Percentiles rank a stretch among this genome's conserved stretches.
These are phyloP conservation scores for Alethe diademata DNA, from an alignment of 2,113 vertebrate genomes.

Conservation along the genomic window DNA sequence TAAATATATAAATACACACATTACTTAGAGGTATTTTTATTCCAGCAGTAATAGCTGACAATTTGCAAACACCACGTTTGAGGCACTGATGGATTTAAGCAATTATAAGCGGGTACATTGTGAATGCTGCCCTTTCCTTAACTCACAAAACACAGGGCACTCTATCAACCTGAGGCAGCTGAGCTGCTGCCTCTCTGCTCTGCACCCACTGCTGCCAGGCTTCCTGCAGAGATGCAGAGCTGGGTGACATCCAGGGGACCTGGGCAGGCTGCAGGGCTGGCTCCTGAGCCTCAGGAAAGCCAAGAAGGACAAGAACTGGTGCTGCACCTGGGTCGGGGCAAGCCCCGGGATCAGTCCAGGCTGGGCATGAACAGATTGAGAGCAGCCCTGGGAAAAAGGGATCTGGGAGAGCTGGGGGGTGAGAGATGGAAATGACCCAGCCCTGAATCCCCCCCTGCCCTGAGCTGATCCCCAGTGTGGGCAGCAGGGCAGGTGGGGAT, in stretches of 20 bases:
- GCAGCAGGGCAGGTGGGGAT: not conserved
- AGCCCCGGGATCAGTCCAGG: not conserved
- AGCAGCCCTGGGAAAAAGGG: not conserved
- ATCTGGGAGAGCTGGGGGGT: not conserved
- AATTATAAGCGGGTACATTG: not conserved
- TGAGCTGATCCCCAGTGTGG: fast-evolving
- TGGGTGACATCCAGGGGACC: not conserved
- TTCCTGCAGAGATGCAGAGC: not conserved
- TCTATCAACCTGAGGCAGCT: not conserved
- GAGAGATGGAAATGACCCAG: not conserved
- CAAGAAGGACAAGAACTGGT: fast-evolving
- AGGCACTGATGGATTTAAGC: not conserved
- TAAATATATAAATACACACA: conserved; percentile 63
- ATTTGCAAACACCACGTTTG: conserved; percentile 20
- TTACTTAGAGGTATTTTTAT: conserved; percentile 39
- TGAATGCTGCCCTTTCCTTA: not conserved
- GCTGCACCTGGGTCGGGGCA: not conserved
- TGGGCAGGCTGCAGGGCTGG: not conserved
- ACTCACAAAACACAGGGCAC: not conserved
- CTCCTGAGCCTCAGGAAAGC: not conserved
- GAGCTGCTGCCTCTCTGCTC: not conserved
- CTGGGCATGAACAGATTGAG: fast-evolving
- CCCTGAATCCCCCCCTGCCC: not conserved
- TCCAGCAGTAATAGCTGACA: conserved; percentile 6
- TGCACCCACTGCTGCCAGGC: not conserved